Evolutionary conservation across 2,113 vertebrate species (phyloP).

Genomic region (Vicugna pacos): DNA sequence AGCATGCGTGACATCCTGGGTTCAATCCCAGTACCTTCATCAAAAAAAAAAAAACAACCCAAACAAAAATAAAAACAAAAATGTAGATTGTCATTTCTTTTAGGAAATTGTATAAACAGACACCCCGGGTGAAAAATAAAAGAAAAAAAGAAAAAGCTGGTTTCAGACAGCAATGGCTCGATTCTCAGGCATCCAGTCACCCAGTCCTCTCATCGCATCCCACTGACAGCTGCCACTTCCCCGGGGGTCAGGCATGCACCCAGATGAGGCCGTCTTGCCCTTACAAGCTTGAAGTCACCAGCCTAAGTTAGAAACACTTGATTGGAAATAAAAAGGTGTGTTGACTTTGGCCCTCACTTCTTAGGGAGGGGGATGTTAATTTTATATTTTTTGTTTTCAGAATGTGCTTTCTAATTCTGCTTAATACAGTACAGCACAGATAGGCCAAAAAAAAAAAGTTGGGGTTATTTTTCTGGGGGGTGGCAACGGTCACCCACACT

Average conservation of each 20-base stretch:
- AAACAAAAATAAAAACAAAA: neutral
- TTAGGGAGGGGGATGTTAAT: neutral
- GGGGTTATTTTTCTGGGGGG: neutral
- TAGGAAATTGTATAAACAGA: neutral
- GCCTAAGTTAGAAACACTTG: neutral
- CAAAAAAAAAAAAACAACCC: no score
- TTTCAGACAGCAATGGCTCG: neutral
- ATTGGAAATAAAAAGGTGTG: neutral
- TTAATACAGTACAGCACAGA: neutral
- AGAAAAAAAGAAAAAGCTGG: neutral
- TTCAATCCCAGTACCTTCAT: no score
- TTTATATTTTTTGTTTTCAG: neutral
- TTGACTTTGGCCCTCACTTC: neutral
- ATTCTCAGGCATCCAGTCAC: neutral
- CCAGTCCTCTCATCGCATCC: neutral
- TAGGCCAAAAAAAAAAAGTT: neutral
- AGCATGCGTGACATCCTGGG: no score
- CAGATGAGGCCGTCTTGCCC: neutral
- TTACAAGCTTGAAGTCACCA: neutral
- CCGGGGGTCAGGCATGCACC: neutral
- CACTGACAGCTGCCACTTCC: neutral
- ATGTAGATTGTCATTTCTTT: neutral
- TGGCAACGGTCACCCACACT: neutral
- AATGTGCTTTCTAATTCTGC: neutral
- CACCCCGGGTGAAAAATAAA: neutral